These are phyloP conservation scores for Lysiphlebus fabarum DNA, from an alignment of 1,140 invertebrate species.

Conservation along the genomic window DNA sequence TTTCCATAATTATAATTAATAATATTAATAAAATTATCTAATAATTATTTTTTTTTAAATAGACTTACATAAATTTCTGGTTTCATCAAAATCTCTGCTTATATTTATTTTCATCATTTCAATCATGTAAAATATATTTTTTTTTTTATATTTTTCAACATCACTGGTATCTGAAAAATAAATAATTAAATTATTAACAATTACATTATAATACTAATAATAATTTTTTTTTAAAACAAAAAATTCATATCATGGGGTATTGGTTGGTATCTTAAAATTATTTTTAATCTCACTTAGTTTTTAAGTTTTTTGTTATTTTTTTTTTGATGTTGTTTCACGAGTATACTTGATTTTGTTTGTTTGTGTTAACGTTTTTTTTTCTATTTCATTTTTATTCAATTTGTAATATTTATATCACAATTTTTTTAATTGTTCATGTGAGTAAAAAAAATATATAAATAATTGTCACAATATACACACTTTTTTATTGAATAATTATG, in stretches of 20 bases:
- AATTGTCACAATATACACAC: conserved; percentile 8
- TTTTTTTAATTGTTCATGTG: conserved; percentile 13
- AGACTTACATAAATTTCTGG: background rate
- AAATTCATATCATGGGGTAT: conserved; percentile 13
- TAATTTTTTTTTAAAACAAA: no score
- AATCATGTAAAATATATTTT: no score
- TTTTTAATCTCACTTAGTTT: conserved; percentile 19
- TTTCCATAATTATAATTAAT: conserved; percentile 43
- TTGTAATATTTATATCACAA: conserved; percentile 12
- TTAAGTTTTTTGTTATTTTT: conserved; percentile 29
- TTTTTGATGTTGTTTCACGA: conserved; percentile 35
- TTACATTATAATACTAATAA: no score
- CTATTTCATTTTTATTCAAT: conserved; percentile 31
- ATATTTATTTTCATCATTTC: no score
- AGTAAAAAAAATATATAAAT: conserved; percentile 9
- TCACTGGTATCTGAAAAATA: no score
- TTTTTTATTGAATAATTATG: background rate
- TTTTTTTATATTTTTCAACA: no score
- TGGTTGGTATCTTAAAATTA: conserved; percentile 29
- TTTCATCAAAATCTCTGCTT: no score
- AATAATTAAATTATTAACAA: no score
- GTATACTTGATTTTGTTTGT: conserved; percentile 51
- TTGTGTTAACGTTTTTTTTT: conserved; percentile 36
- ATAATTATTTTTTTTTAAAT: background rate
- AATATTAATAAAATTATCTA: background rate